A percentile compares a stretch with the other conserved stretches of the same genome.
Evolutionary conservation across 2,113 vertebrate species (phyloP).

Genomic region (Philantomba maxwellii): DNA sequence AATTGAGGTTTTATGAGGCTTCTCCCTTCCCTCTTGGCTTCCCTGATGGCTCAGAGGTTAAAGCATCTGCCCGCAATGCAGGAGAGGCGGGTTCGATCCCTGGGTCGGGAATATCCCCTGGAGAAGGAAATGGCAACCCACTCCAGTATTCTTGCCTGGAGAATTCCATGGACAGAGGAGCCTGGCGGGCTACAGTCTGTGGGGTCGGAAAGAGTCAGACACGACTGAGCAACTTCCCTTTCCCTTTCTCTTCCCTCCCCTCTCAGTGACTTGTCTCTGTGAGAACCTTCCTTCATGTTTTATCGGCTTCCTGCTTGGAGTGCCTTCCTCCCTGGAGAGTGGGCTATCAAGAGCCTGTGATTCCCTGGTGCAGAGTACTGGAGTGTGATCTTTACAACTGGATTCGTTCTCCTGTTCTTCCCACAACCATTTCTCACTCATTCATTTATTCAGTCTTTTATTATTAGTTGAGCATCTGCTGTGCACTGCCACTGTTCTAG

Average conservation of each 20-base stretch:
- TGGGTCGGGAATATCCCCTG: no score
- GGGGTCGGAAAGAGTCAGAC: no score
- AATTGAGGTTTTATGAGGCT: background rate
- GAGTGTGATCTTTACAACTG: background rate
- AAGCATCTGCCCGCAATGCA: no score
- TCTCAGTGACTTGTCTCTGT: background rate
- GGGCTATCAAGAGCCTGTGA: background rate
- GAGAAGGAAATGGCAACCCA: no score
- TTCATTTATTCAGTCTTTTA: background rate
- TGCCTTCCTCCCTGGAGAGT: background rate
- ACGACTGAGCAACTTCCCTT: no score
- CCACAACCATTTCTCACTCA: background rate
- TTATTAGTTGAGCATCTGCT: background rate
- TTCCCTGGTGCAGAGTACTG: background rate
- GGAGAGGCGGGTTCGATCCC: fast-evolving
- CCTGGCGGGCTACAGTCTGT: no score
- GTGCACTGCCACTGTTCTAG: background rate
- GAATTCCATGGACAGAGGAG: no score
- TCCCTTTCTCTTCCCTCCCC: background rate
- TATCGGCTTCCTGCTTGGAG: background rate
- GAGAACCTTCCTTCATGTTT: background rate
- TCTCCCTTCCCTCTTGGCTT: background rate
- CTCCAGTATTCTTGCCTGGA: no score
- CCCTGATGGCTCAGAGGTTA: no score
- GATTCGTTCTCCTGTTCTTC: background rate